Base-by-base conservation (phyloP, 2,797 vertebrate genomes). In the Harpagifer antarcticus region DNA sequence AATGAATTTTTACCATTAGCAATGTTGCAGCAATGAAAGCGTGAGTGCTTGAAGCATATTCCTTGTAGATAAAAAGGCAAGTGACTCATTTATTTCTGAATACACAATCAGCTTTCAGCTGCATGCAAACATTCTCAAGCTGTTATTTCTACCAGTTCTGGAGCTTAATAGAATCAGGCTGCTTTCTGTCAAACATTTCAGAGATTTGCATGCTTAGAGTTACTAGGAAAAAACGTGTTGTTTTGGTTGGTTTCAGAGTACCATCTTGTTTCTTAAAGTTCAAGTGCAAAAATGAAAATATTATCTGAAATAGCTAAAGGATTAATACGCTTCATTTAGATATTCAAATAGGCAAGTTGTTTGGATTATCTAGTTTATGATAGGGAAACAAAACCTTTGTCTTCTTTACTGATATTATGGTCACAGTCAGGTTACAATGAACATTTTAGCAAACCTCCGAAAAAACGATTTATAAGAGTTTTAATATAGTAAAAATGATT, bases 1-100 rank as follows among this genome's bases (percentile, higher is more conserved):
- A 89, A 83, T 86, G 8, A 73, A 81, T 82, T 80, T 81, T 74
- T 72, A 90, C 76, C 71, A 83, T 86, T 85, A 79, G 74, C 74
- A 70, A 50, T 81, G 81, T 73, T 80, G 75, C 66, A 57, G 79
- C 64, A 40, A 54, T 66, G 64, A 74, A 76, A 83, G 58, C 17
- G 14, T 68, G 72, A 64, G 47, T 27, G 78, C 79, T 88, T 53
- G 57, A 74, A 47, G 83, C 75, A 40, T 13, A 69, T 72, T 69
- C 42, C 78, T 37, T 73, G 64, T 47, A 85, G 79, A 88, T 72
- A 77, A 72, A 84, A 84, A 59, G 73, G 70, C 55, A 76, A 86
- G 64, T 76, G 70, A 73, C 72, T 81, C 59, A 79, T 68, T 74
- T 12, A 74, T 81, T 85, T 85, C 56, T 58, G 47, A 81, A 47